Base-by-base conservation (phyloP, 1,140 invertebrate species). In the Camponotus floridanus region DNA sequence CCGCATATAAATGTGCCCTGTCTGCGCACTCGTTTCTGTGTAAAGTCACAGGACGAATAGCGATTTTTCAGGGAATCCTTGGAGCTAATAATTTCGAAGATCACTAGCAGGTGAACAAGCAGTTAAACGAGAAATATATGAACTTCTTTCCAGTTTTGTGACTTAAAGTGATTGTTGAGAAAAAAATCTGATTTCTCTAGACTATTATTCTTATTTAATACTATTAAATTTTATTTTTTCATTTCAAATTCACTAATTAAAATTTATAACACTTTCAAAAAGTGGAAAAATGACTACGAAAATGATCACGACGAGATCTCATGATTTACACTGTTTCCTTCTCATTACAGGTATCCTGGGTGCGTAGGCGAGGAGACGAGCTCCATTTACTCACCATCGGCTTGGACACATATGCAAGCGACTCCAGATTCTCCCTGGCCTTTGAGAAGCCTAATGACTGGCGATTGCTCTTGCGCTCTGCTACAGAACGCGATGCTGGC, bases 401-500 rank as follows among this genome's bases (percentile, higher is more conserved):
- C 4, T 95, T 96, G 67, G 97, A 97, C 91, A 97, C 97, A 0
- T 98, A 98, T 94, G 97, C 97, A 71, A 97, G 96, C n/a, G 98
- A 98, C 88, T 96, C 96, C n/a, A 95, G 97, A 61, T 97, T 97
- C 89, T 96, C 97, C 15, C 93, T 97, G 67, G 97, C 97, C 76
- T 97, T 97, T 92, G 96, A 97, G 93, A 96, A 96, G 76, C 97
- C 97, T n/a, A 97, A 98, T 94, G 96, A 98, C 92, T 98, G 97
- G 97, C 96, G 97, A 88, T 93, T 98, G 87, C 95, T 97, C 83
- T 96, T 98, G 61, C 96, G 96, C 93, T 97, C 96, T 90, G 97
- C 97, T 65, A 97, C 96, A 85, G 97, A 97, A 91, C 95, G 96
- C 31, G 97, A 98, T 92, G 96, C 97, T 87, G 97, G 97, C 51